Conservation (phyloP, 2,888 invertebrate species). For the Drosophila algonquin region DNA sequence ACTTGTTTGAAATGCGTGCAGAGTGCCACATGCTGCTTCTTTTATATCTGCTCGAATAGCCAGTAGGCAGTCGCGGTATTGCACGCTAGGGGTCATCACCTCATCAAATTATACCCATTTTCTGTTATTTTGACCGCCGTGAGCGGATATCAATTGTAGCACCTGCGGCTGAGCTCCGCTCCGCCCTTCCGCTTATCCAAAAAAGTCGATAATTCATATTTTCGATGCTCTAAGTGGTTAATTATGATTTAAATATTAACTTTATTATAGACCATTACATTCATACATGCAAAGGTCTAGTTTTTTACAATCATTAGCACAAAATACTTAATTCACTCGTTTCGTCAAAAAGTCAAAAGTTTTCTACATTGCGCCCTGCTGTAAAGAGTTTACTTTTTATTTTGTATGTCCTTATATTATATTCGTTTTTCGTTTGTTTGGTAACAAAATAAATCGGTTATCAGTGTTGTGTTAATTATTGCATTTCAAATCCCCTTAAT, state of each 20-base stretch:
- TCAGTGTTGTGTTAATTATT: slow-evolving; percentile 37
- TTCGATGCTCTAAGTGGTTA: background rate
- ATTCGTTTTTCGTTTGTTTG: background rate
- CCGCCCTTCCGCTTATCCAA: background rate
- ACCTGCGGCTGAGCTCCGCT: slow-evolving; percentile 17
- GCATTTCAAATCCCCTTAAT: slow-evolving; percentile 59
- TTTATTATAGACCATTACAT: slow-evolving; percentile 34
- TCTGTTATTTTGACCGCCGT: background rate
- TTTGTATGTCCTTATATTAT: slow-evolving; percentile 8
- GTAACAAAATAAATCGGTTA: slow-evolving; percentile 8
- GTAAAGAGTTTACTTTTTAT: slow-evolving; percentile 2
- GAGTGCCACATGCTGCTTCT: background rate
- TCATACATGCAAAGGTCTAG: slow-evolving; percentile 20
- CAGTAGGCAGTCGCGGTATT: background rate
- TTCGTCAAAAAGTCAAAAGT: slow-evolving; percentile 9
- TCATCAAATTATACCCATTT: slow-evolving; percentile 29
- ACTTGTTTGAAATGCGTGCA: slow-evolving; percentile 15
- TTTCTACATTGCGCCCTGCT: slow-evolving; percentile 14
- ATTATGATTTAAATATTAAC: slow-evolving; percentile 15
- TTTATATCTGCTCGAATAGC: slow-evolving; percentile 19
- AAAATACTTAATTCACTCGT: slow-evolving; percentile 49
- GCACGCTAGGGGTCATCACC: slow-evolving; percentile 44
- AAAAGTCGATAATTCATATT: background rate
- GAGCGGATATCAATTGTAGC: slow-evolving; percentile 29
- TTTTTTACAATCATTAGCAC: slow-evolving; percentile 39